phyloP scores from a whole-genome alignment of 1,140 invertebrate genomes.

The Aporrectodea caliginosa region DNA sequence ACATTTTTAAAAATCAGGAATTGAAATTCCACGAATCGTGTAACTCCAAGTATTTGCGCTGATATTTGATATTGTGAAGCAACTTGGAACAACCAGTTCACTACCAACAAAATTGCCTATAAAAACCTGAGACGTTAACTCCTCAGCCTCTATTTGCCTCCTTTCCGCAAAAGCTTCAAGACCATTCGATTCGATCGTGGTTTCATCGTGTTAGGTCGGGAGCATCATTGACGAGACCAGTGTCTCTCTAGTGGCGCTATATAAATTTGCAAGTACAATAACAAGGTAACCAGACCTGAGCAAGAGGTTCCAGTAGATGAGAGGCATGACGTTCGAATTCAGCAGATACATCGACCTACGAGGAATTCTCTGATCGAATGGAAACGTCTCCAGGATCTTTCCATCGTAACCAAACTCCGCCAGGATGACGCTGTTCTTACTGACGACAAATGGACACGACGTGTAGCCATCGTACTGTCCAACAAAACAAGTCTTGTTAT shows the following conservation, averaged over 20 bases:
- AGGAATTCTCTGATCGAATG: constrained; percentile 82
- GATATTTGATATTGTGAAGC: no score
- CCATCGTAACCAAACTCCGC: constrained; percentile 92
- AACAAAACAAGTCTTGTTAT: no score
- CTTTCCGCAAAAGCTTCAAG: background rate
- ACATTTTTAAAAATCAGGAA: no score
- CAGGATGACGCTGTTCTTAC: constrained; percentile 74
- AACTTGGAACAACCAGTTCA: no score
- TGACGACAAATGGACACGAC: constrained; percentile 90
- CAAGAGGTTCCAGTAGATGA: constrained; percentile 88
- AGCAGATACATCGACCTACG: constrained; percentile 72
- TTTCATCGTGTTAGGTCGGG: background rate
- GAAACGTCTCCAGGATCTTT: constrained; percentile 86
- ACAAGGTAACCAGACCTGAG: constrained; percentile 60
- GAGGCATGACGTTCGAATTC: constrained; percentile 83
- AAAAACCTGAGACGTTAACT: no score
- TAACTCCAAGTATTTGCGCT: no score
- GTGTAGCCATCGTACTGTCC: constrained; percentile 86
- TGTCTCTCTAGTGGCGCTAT: background rate
- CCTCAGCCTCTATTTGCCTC: no score
- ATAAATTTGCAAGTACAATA: background rate
- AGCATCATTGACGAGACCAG: background rate
- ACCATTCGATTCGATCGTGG: background rate
- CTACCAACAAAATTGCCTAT: no score
- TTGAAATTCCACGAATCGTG: no score